These are phyloP conservation scores for Anolis carolinensis DNA, from an alignment of 2,113 vertebrate genomes.

Conservation along the genomic window DNA sequence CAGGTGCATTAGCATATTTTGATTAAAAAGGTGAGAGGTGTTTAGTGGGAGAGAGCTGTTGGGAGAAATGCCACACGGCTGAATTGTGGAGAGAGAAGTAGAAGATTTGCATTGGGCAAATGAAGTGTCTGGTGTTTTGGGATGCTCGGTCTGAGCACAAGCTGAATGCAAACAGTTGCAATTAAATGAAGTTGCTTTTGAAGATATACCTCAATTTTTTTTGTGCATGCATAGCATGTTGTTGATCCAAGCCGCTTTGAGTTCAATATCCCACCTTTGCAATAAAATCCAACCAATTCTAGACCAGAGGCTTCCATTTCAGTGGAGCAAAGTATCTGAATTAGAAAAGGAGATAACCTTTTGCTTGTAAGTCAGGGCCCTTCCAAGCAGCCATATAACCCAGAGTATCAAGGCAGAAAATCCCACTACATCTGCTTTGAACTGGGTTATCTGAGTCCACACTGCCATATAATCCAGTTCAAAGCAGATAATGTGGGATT, in stretches of 20 bases:
- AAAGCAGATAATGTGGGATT: too few species aligned
- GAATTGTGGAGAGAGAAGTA: not conserved
- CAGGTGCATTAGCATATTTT: not conserved
- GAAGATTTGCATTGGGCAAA: not conserved
- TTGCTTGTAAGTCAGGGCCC: too few species aligned
- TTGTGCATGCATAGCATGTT: not conserved
- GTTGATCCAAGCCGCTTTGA: not conserved
- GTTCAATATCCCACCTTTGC: not conserved
- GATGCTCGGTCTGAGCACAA: not conserved
- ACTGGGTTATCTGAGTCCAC: too few species aligned
- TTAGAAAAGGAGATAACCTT: too few species aligned
- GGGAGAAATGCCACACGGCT: not conserved
- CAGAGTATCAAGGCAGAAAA: too few species aligned
- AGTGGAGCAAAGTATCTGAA: too few species aligned
- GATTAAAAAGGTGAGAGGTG: conserved; percentile 9
- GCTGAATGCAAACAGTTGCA: not conserved
- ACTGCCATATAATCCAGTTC: too few species aligned
- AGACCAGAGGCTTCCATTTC: not conserved
- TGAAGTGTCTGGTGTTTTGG: not conserved
- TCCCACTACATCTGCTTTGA: too few species aligned
- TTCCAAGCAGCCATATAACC: too few species aligned
- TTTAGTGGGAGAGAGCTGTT: not conserved
- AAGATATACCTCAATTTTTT: not conserved
- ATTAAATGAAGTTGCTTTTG: not conserved
- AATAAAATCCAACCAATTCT: not conserved